These are phyloP conservation scores for Hipparchia sbordonii DNA, from an alignment of 2,888 invertebrate species.

Conservation along the genomic window DNA sequence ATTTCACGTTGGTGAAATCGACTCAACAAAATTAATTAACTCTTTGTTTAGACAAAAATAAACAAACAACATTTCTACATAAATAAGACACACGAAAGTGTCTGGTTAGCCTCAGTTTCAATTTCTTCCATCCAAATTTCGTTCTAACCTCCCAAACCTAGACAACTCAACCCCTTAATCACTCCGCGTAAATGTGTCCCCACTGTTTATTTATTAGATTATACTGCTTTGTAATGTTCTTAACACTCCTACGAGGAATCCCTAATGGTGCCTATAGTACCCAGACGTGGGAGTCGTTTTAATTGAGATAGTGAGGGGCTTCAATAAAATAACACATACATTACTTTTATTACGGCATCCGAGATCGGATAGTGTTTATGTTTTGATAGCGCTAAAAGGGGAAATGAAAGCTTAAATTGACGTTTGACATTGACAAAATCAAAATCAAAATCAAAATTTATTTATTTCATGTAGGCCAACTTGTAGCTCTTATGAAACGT, in stretches of 20 bases:
- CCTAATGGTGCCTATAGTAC: slow-evolving; percentile 48
- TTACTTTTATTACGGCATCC: slow-evolving; percentile 32
- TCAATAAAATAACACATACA: slow-evolving; percentile 34
- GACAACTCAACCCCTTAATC: slow-evolving; percentile 45
- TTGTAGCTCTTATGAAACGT: too few species aligned
- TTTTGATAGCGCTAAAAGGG: slow-evolving; percentile 17
- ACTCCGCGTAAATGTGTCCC: slow-evolving; percentile 45
- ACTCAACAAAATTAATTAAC: too few species aligned
- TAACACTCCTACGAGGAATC: slow-evolving; percentile 56
- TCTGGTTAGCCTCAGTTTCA: slow-evolving; percentile 16
- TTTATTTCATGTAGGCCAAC: too few species aligned
- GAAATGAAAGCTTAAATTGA: neutral
- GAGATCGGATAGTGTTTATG: slow-evolving; percentile 48
- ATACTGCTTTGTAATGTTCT: slow-evolving; percentile 52
- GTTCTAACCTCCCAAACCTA: slow-evolving; percentile 16
- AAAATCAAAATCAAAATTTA: too few species aligned
- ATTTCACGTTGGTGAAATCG: too few species aligned
- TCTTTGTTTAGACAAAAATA: too few species aligned
- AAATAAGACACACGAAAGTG: neutral
- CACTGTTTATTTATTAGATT: slow-evolving; percentile 58
- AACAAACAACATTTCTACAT: neutral
- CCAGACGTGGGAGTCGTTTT: slow-evolving; percentile 45
- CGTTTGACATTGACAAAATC: neutral
- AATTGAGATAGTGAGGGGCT: slow-evolving; percentile 42
- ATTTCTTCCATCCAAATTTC: slow-evolving; percentile 23